Base-by-base conservation (phyloP, 2,888 invertebrate genomes). In the Crocallis elinguaria region DNA sequence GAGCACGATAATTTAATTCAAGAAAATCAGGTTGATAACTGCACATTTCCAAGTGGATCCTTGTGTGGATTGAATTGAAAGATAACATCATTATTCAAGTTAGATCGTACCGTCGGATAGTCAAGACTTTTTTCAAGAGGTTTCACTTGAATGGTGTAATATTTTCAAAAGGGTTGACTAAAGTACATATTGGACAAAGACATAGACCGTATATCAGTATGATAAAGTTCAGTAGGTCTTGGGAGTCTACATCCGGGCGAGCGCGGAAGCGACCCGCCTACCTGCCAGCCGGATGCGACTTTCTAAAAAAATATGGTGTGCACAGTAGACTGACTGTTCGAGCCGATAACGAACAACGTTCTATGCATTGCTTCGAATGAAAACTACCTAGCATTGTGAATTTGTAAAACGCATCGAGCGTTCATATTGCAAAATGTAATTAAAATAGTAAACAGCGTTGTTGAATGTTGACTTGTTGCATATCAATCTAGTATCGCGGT, bases 251-350 rank as follows among this genome's bases (percentile, higher is more conserved):
- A 86, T 86, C 86, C 86, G 85, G 81, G 72, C 75, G 76, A 74
- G 71, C 73, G 73, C 86, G 88, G 88, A 86, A 88, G 82, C 82
- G 80, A 76, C 73, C 75, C 81, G 79, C 77, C 84, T 80, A 76
- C 74, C 67, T 71, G 61, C 60, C 64, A 87, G 77, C 87, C 90
- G 90, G 90, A 90, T 89, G 79, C 83, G 66, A 88, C 90, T 91
- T 90, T 91, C 90, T 91, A 91, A 90, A 89, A 44, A 88, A 88
- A 86, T 83, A 82, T 81, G 79, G 80, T 79, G 77, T 76, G 82
- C 78, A 75, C 75, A 12, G 9, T 23, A 65, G 69, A 59, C 57
- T 52, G 63, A 35, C 41, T 50, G 57, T 56, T 67, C 61, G 43
- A 56, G 50, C 30, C 39, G 41, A 60, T 52, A 57, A 44, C 32